Evolutionary conservation across 1,140 invertebrate genomes (phyloP).

Genomic region (Drosophila bocqueti): DNA sequence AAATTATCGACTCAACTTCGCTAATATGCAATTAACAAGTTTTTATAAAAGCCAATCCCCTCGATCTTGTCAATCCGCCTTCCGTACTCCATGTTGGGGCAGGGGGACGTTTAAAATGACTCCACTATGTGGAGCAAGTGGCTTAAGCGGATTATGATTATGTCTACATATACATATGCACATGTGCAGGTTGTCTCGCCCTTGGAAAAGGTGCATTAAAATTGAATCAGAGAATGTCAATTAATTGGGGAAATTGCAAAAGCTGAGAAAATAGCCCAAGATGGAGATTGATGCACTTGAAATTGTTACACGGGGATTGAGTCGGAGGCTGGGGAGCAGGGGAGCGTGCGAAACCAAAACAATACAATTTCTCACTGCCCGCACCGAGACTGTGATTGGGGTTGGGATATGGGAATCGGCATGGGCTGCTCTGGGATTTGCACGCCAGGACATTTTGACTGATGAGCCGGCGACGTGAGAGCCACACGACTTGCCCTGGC

Average conservation of each 20-base stretch:
- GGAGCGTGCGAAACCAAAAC: constrained; percentile 39
- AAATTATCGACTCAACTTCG: constrained; percentile 30
- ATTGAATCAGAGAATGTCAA: constrained; percentile 54
- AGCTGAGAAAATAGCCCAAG: constrained; percentile 7
- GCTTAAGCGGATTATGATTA: constrained; percentile 78
- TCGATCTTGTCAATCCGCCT: neutral
- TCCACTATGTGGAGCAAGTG: constrained; percentile 16
- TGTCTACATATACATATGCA: constrained; percentile 18
- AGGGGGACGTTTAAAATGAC: neutral
- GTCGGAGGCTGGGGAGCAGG: neutral
- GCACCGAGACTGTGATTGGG: constrained; percentile 29
- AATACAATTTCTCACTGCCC: constrained; percentile 65
- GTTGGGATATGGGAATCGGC: constrained; percentile 29
- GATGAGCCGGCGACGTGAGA: constrained; percentile 79
- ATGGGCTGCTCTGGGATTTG: constrained; percentile 65
- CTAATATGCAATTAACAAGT: constrained; percentile 66
- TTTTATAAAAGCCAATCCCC: constrained; percentile 18
- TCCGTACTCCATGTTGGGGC: neutral
- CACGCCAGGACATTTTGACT: constrained; percentile 74
- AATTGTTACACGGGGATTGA: constrained; percentile 14
- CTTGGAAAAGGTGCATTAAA: constrained; percentile 49
- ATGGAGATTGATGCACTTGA: constrained; percentile 64
- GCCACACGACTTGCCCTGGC: constrained; percentile 47
- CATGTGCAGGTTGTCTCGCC: constrained; percentile 39
- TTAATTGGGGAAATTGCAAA: constrained; percentile 62